Evolutionary conservation across 1,140 invertebrate species (phyloP), one percentile per base, ranked within the genome.

Genomic region (Macrobrachium nipponense): DNA sequence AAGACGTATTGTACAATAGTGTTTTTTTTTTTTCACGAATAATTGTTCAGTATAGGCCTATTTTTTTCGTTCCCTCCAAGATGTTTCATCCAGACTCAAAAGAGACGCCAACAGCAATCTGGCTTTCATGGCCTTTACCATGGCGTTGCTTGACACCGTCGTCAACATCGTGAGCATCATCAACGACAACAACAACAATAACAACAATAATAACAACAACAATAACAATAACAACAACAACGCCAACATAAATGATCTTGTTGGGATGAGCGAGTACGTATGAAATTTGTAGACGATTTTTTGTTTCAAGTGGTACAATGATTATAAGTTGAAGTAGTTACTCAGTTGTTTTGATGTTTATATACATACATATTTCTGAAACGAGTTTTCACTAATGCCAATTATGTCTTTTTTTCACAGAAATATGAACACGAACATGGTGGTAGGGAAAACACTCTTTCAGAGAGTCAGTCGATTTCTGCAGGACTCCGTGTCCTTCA

Each of bases 151-250:
- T 58, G 82, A 88, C 64, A 87, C 87, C 43, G 78, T 88, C 5
- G 81, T 88, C 27, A 88, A 88, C 18, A 87, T 88, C 18, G 76
- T 88, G 27, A 72, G 23, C 58, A 81, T 60, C 61, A 80, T 88
- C 85, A 88, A 88, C 70, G 64, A 78, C 79, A 88, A 88, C 43
- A 88, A 88, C 68, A 88, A 88, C 44, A 88, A 88, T 72, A 88
- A 88, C 23, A 88, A 88, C 43, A 82, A 88, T 73, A 88, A 88
- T 59, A 87, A 88, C 27, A 88, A 88, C 27, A 88, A 88, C 76
- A 88, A 88, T 36, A 84, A 88, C 51, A 88, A 88, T 59, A 88
- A 88, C 75, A 88, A 88, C 23, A 75, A 87, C 70, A 88, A 88
- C 62, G 60, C 27, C 23, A 87, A 87, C 59, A 73, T 86, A 3